A percentile compares a stretch with the other conserved stretches of the same genome.
phyloP scores from a whole-genome alignment of 2,797 vertebrate genomes.

The Enteromius trimaculatus region DNA sequence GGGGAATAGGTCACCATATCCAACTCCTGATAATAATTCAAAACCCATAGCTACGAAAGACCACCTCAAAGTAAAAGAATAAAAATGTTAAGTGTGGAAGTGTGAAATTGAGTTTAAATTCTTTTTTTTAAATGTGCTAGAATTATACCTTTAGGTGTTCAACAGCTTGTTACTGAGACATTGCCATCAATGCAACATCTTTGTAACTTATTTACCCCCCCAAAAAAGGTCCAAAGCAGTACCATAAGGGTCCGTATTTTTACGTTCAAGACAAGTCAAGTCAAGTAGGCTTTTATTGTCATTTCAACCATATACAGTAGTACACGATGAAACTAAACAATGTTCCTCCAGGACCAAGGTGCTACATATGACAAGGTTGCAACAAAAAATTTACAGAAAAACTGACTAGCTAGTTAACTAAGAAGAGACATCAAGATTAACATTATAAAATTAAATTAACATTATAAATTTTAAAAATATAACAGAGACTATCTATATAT shows the following conservation, averaged over 20 bases:
- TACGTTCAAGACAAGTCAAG: too few relatives aligned
- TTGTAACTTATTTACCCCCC: background rate
- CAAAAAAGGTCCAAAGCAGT: background rate
- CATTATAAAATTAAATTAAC: too few relatives aligned
- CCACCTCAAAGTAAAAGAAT: background rate
- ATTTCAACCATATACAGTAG: too few relatives aligned
- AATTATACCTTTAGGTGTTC: background rate
- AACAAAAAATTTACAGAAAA: too few relatives aligned
- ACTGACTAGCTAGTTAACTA: too few relatives aligned
- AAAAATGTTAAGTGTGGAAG: background rate
- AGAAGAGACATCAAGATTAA: too few relatives aligned
- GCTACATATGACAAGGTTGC: too few relatives aligned
- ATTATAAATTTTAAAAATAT: too few relatives aligned
- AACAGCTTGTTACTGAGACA: background rate
- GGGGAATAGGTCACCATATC: constrained; percentile 22
- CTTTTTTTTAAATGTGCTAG: background rate
- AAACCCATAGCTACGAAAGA: background rate
- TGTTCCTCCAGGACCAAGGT: too few relatives aligned
- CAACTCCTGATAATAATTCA: constrained; percentile 34
- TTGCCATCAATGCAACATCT: background rate
- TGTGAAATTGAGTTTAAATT: background rate
- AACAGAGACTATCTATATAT: too few relatives aligned
- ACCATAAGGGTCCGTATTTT: background rate
- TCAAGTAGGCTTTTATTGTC: too few relatives aligned
- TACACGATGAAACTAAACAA: too few relatives aligned